These are phyloP conservation scores for Sarcophilus harrisii DNA, from an alignment of 2,797 vertebrate genomes.

Conservation along the genomic window DNA sequence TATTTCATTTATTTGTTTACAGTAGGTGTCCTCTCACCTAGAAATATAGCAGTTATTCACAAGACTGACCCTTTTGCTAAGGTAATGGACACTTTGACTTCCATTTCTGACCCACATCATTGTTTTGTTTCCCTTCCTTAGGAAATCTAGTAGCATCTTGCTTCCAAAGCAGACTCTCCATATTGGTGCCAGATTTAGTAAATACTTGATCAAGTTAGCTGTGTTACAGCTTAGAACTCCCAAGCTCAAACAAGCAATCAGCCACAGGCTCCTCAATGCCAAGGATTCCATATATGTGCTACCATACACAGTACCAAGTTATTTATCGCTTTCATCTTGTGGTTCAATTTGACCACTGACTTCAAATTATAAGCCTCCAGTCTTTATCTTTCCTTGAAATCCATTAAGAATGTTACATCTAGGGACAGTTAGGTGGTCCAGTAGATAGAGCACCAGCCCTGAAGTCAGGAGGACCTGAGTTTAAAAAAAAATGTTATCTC, in stretches of 20 bases:
- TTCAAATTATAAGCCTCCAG: background rate
- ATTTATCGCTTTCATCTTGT: background rate
- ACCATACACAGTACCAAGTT: background rate
- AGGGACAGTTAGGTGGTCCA: too few relatives aligned
- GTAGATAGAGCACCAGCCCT: too few relatives aligned
- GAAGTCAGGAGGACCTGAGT: too few relatives aligned
- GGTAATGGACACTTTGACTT: background rate
- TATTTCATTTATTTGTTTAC: background rate
- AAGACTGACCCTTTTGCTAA: background rate
- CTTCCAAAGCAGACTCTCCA: background rate
- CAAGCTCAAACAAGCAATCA: background rate
- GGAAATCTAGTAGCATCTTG: background rate
- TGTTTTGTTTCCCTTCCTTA: background rate
- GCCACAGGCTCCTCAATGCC: background rate
- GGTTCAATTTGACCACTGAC: background rate
- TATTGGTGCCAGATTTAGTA: background rate
- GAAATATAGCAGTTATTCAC: background rate
- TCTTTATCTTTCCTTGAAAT: background rate
- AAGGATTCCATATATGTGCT: background rate
- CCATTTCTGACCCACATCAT: background rate
- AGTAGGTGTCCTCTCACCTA: background rate
- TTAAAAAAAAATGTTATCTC: too few relatives aligned
- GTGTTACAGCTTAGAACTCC: background rate
- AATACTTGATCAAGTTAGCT: background rate
- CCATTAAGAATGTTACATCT: background rate